Conservation (phyloP, 1,140 invertebrate species). For the Drosophila novamexicana region DNA sequence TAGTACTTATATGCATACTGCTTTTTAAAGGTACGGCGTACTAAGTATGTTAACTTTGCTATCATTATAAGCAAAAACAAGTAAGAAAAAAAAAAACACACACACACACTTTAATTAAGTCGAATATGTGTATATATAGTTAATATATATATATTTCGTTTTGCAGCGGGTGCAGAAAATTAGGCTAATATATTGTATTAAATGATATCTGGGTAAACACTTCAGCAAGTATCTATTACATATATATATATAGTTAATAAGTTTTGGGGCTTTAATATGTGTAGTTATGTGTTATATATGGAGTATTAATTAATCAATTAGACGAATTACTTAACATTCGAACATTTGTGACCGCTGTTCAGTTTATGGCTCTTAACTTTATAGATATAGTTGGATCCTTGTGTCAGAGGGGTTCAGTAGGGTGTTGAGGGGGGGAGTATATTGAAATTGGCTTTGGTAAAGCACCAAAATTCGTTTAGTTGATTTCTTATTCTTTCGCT, state of each 20-base stretch:
- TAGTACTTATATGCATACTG: constrained; percentile 20
- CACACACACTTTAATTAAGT: neutral
- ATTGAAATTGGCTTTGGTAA: constrained; percentile 29
- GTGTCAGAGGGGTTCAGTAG: no score
- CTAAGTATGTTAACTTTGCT: constrained; percentile 34
- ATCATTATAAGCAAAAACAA: constrained; percentile 13
- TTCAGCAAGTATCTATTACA: neutral
- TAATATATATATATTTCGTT: neutral
- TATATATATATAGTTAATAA: constrained; percentile 5
- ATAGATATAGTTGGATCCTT: neutral
- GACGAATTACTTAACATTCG: constrained; percentile 20
- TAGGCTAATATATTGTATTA: constrained; percentile 32
- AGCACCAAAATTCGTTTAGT: constrained; percentile 45
- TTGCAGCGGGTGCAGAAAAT: constrained; percentile 15
- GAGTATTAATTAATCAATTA: neutral
- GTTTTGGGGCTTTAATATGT: constrained; percentile 16
- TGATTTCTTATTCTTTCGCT: constrained; percentile 14
- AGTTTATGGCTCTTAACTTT: neutral
- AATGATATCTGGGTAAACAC: constrained; percentile 23
- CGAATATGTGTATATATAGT: constrained; percentile 5
- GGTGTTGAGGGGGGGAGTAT: neutral
- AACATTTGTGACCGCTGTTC: neutral
- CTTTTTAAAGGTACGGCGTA: constrained; percentile 41
- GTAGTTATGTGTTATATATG: constrained; percentile 8
- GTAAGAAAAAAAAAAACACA: constrained; percentile 17